Base-by-base conservation (phyloP, 2,888 invertebrate species). In the Sinodicranocentrus sp. region DNA sequence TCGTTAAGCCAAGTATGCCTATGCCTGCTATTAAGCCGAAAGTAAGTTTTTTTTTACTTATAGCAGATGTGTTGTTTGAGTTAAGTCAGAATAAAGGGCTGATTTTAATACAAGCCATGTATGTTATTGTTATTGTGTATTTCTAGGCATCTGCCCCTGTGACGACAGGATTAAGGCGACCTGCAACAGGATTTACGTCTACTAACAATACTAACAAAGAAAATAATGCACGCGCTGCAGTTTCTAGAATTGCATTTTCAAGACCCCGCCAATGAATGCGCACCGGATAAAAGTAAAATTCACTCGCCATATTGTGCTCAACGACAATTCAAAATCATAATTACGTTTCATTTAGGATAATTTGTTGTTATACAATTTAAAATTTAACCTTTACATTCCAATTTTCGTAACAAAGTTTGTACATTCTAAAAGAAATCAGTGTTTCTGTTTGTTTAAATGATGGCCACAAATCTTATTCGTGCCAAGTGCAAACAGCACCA, bases 201-300 rank as follows among this genome's bases (percentile, higher is more conserved):
- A n/a, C n/a, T n/a, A n/a, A n/a, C n/a, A n/a, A n/a, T 13, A 6
- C n/a, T 8, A 68, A 68, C 17, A 68, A 68, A 15, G 68, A 68
- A 68, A 68, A 68, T 19, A 68, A 1, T 65, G 2, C 63, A 1
- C 33, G 39, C 10, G 2, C 2, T 21, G 13, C 19, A n/a, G 2
- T 23, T 5, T 19, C 67, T 10, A 68, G 21, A 68, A 68, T 23
- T 21, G 67, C 44, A 19, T 2, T 48, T 1, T 17, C 21, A 1
- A 43, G 67, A 44, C 67, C 67, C 1, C 19, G 67, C 5, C 67
- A 52, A 70, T 70, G 28, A 52, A 52, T n/a, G n/a, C n/a, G n/a
- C n/a, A n/a, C n/a, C n/a, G n/a, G n/a, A n/a, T n/a, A n/a, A n/a
- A n/a, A n/a, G n/a, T n/a, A n/a, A n/a, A n/a, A n/a, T n/a, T n/a